Evolutionary conservation across 1,140 invertebrate species (phyloP), one percentile per base, ranked within the genome.

Genomic region (Scaptodrosophila lebanonensis): DNA sequence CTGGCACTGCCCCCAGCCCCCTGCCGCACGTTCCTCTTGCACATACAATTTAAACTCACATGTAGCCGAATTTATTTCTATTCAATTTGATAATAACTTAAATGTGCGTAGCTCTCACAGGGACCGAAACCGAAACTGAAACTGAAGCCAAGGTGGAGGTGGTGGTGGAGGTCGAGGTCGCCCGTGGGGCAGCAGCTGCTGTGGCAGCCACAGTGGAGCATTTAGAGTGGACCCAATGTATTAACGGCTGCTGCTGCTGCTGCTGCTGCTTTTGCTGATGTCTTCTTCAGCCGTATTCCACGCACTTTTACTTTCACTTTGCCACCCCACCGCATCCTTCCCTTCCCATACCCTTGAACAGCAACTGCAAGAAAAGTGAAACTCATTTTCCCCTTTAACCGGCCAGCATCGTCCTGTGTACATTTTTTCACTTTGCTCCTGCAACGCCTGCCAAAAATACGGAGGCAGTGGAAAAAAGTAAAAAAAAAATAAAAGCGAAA

Each of bases 51-150:
- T 79, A 42, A 64, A 63, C 73, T 79, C 73, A 67, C 58, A 76
- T 79, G 72, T 65, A 76, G 68, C 68, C 64, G 73, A 63, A 77
- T 77, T 77, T 77, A 77, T 79, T 77, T 77, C 75, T 79, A 79
- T 77, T 77, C 73, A 77, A 77, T 77, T 77, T 79, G 68, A 77
- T 77, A 77, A 79, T 77, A 79, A 65, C 73, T 73, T 67, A 50
- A 48, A 71, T 69, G 69, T 50, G 54, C 49, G 30, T 57, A 38
- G 38, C 52, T 50, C 53, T 62, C 52, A 44, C 43, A 61, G 50
- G 57, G 53, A 33, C 2, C 39, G 5, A 27, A 12, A 3, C 48
- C 42, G 35, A 50, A 32, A n/a, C 3, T 48, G 6, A 20, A 9
- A 3, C 2, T 33, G 30, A 17, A 11, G 11, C 12, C 15, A n/a